These are phyloP conservation scores for Drosophila sucinea DNA, from an alignment of 1,140 invertebrate species.

Conservation along the genomic window DNA sequence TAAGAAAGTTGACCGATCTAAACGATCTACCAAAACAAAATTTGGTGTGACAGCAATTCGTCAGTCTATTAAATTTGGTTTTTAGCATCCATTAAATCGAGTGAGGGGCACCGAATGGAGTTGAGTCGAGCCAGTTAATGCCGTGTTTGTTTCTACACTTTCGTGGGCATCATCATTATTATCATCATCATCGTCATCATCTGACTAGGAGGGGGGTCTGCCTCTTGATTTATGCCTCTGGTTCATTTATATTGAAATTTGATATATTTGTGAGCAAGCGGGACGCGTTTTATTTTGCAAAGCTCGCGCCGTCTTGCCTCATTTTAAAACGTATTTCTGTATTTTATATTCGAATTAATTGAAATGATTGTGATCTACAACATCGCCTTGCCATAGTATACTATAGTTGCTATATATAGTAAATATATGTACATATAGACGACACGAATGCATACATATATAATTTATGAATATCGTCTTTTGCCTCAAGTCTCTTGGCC, in stretches of 20 bases:
- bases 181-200: neutral
- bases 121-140: slow-evolving; percentile 30
- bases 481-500: slow-evolving; percentile 43
- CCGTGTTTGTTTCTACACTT: slow-evolving; percentile 67
- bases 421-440: slow-evolving; percentile 30
- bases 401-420: slow-evolving; percentile 7
- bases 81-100: slow-evolving; percentile 62
- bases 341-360: slow-evolving; percentile 80
- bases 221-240: slow-evolving; percentile 71
- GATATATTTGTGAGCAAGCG: slow-evolving; percentile 68
- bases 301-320: slow-evolving; percentile 53
- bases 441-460: slow-evolving; percentile 29
- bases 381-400: slow-evolving; percentile 46
- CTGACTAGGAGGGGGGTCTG: slow-evolving; percentile 12
- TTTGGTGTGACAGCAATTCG: slow-evolving; percentile 67
- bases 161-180: slow-evolving; percentile 28
- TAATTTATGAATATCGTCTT: slow-evolving; percentile 65
- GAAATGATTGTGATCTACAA: slow-evolving; percentile 82
- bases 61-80: slow-evolving; percentile 68
- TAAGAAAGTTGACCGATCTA: slow-evolving; percentile 45
- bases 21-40: neutral
- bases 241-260: slow-evolving; percentile 80
- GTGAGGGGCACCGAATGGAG: neutral
- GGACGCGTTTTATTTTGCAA: slow-evolving; percentile 71
- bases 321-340: slow-evolving; percentile 56